These are phyloP conservation scores for Rhogogaster chlorosoma DNA, from an alignment of 2,888 invertebrate genomes.

Conservation along the genomic window DNA sequence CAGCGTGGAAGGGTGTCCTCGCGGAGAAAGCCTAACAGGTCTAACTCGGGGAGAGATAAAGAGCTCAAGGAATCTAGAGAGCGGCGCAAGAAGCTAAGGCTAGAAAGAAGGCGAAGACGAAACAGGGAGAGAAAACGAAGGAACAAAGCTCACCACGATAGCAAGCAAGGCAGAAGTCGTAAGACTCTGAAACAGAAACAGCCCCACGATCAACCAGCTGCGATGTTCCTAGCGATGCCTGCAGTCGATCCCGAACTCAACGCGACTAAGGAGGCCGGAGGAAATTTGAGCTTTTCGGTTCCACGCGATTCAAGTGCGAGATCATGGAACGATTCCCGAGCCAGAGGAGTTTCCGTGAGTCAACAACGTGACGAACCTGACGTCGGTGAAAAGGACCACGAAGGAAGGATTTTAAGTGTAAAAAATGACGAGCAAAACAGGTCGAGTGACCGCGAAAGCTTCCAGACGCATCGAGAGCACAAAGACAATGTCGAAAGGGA, in stretches of 20 bases:
- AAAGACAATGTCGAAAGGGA: slow-evolving; percentile 68
- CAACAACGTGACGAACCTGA: slow-evolving; percentile 17
- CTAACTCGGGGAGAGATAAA: slow-evolving; percentile 5
- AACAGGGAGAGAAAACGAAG: slow-evolving; percentile 63
- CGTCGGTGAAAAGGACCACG: not conserved
- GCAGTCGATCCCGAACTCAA: not conserved
- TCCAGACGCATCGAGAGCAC: slow-evolving; percentile 20
- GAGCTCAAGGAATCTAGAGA: slow-evolving; percentile 36
- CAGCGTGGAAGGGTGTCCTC: slow-evolving; percentile 13
- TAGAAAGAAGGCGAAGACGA: slow-evolving; percentile 59
- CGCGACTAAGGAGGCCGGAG: not conserved
- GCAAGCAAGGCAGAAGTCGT: slow-evolving; percentile 52
- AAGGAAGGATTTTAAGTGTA: not conserved
- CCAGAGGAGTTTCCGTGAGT: not conserved
- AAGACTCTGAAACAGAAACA: slow-evolving; percentile 16
- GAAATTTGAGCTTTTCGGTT: not conserved
- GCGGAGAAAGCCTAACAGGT: slow-evolving; percentile 25
- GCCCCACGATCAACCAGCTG: slow-evolving; percentile 3
- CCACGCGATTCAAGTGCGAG: not conserved
- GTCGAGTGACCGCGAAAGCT: not conserved
- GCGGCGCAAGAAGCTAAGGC: slow-evolving; percentile 26
- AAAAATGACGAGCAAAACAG: not conserved
- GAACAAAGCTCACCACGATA: slow-evolving; percentile 52
- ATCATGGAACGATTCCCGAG: not conserved
- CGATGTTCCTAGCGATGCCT: not conserved